A percentile compares a stretch with the other conserved stretches of the same genome.
Conservation (phyloP, 1,140 invertebrate genomes). For the Bicyclus anynana region DNA sequence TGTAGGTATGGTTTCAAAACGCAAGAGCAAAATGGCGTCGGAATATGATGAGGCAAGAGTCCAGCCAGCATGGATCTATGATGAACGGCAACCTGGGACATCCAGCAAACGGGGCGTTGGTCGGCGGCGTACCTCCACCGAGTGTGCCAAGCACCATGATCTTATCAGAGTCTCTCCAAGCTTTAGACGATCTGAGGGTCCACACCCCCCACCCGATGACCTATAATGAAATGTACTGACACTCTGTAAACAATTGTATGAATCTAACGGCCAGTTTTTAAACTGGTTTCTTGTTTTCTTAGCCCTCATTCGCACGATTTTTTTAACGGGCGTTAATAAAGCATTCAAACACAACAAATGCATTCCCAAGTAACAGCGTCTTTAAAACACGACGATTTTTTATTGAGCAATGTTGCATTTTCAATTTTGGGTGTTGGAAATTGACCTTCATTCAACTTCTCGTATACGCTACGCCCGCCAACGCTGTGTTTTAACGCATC, state of each 20-base stretch:
- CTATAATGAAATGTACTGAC: conserved; percentile 64
- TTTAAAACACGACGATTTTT: too few relatives aligned
- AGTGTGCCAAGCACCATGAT: conserved; percentile 35
- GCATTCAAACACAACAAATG: too few relatives aligned
- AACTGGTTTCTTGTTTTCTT: not conserved
- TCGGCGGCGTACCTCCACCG: conserved; percentile 30
- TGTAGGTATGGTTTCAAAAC: conserved; percentile 98
- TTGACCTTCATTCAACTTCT: too few relatives aligned
- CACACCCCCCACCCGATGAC: conserved; percentile 58
- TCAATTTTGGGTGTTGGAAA: too few relatives aligned
- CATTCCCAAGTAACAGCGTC: too few relatives aligned
- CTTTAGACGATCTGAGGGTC: conserved; percentile 55
- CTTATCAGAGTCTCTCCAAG: conserved; percentile 44
- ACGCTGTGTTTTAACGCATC: too few relatives aligned
- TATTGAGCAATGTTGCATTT: too few relatives aligned
- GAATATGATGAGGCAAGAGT: conserved; percentile 88
- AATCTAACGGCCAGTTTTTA: not conserved
- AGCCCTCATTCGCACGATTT: too few relatives aligned
- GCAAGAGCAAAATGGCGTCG: conserved; percentile 96
- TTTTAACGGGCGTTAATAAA: too few relatives aligned
- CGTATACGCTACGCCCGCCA: too few relatives aligned
- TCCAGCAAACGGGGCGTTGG: conserved; percentile 33
- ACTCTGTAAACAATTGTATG: conserved; percentile 1
- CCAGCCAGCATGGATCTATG: conserved; percentile 40
- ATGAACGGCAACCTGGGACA: conserved; percentile 41